Percentiles rank a stretch among this genome's conserved stretches.
phyloP scores from a whole-genome alignment of 2,797 vertebrate species.

The Myoxocephalus aenaeus region DNA sequence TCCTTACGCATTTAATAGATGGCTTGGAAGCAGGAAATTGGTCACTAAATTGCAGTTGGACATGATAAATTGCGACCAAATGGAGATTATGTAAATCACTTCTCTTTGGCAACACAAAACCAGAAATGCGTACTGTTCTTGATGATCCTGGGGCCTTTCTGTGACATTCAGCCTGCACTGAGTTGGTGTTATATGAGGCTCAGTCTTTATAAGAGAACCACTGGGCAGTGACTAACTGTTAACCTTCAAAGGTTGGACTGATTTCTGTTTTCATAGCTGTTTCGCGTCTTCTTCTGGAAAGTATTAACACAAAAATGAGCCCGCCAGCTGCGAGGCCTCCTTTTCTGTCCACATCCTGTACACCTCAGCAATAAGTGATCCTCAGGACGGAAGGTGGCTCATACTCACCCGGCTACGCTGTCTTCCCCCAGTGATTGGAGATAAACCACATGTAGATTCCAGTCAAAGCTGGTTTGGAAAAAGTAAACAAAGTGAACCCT shows the following conservation, averaged over 20 bases:
- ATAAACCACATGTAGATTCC: conserved; percentile 50
- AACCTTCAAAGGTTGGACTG: conserved; percentile 63
- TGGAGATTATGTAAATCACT: conserved; percentile 62
- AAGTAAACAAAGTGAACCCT: conserved; percentile 29
- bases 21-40: conserved; percentile 57
- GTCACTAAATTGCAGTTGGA: conserved; percentile 57
- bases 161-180: conserved; percentile 6
- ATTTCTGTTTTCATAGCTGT: conserved; percentile 72
- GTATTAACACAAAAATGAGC: conserved; percentile 57
- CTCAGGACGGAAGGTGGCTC: conserved; percentile 51
- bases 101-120: conserved; percentile 25
- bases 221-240: conserved; percentile 37
- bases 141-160: conserved; percentile 5
- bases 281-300: conserved; percentile 64
- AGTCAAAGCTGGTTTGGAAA: conserved; percentile 45
- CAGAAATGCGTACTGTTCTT: conserved; percentile 16
- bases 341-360: conserved; percentile 70
- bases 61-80: conserved; percentile 58
- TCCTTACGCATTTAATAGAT: conserved; percentile 44
- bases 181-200: conserved; percentile 31
- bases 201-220: conserved; percentile 49
- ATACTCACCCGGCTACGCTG: conserved; percentile 18
- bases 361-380: conserved; percentile 72
- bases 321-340: conserved; percentile 41
- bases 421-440: conserved; percentile 51